Conservation (phyloP, 2,888 invertebrate genomes). For the Pristionchus fissidentatus region DNA sequence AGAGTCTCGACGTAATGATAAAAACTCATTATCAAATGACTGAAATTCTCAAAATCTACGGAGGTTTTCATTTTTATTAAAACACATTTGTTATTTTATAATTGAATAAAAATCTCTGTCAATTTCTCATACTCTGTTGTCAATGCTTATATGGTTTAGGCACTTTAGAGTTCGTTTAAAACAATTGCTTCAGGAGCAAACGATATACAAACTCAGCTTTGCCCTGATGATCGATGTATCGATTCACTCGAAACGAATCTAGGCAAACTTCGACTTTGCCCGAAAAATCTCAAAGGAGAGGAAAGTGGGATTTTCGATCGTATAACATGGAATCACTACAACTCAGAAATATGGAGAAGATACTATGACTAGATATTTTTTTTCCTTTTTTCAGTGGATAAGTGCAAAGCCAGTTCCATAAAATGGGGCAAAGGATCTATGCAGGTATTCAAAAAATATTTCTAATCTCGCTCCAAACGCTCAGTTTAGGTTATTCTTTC, state of each 20-base stretch:
- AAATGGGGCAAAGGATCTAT: slow-evolving; percentile 11
- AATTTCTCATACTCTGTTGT: too few relatives aligned
- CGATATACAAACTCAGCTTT: slow-evolving; percentile 11
- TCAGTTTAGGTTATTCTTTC: background rate
- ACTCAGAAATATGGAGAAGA: too few relatives aligned
- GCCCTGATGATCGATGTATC: background rate
- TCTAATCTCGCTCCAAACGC: too few relatives aligned
- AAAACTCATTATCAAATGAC: slow-evolving; percentile 14
- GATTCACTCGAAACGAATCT: slow-evolving; percentile 14
- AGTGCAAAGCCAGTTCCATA: background rate
- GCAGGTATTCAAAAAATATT: too few relatives aligned
- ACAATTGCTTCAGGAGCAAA: slow-evolving; percentile 29
- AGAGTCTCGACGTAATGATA: slow-evolving; percentile 35
- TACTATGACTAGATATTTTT: too few relatives aligned
- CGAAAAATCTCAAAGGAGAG: background rate
- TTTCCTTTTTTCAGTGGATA: background rate
- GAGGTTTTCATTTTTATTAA: background rate
- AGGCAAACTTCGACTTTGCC: slow-evolving; percentile 39
- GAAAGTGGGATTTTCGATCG: background rate
- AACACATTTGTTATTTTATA: too few relatives aligned
- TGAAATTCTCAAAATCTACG: slow-evolving; percentile 31
- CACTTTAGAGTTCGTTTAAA: too few relatives aligned
- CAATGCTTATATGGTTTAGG: too few relatives aligned
- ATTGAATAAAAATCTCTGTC: too few relatives aligned
- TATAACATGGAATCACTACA: background rate